Base-by-base conservation (phyloP, 2,888 invertebrate species). In the Cheilosia variabilis region DNA sequence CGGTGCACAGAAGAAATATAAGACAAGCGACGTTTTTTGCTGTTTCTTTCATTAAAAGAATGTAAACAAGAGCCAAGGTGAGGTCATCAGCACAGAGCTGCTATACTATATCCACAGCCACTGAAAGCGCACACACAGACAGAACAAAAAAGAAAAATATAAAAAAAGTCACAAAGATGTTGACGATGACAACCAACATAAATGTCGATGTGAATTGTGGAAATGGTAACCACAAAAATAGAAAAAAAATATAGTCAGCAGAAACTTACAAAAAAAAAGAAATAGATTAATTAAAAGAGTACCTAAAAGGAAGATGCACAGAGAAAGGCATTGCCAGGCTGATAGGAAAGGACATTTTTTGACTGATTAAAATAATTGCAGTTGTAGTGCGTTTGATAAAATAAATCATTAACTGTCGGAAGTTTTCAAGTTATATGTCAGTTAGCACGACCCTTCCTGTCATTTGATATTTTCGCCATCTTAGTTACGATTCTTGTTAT, bases 31-130 rank as follows among this genome's bases (percentile, higher is more conserved):
- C 10, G 19, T 27, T 17, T 17, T 47, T 53, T 72, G 53, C 24
- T 65, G 52, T 72, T 66, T 19, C 19, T 65, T 57, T 65, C 45
- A 63, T 58, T 15, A 27, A 37, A 73, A 65, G 69, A 84, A 84
- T 80, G 80, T 80, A 80, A 80, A 84, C 75, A 84, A 84, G 69
- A 75, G 63, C 75, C 75, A 80, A 84, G 84, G 84, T 80, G 84
- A 84, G 80, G 84, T 84, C 84, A 84, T 80, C 84, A 84, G 71
- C 82, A 82, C 76, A 77, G 69, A 58, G 71, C 63, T 58, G 31
- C 60, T 66, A 27, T 41, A 77, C 34, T 41, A 37, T 37, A 58
- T 19, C 24, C n/a, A 43, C 19, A 41, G 22, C 19, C 34, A 45
- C 24, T 79, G 79, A 79, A 72, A 66, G 19, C 37, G 27, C 31